Evolutionary conservation across 1,140 invertebrate genomes (phyloP), one percentile per base, ranked within the genome.

Genomic region (Chironomus tepperi): DNA sequence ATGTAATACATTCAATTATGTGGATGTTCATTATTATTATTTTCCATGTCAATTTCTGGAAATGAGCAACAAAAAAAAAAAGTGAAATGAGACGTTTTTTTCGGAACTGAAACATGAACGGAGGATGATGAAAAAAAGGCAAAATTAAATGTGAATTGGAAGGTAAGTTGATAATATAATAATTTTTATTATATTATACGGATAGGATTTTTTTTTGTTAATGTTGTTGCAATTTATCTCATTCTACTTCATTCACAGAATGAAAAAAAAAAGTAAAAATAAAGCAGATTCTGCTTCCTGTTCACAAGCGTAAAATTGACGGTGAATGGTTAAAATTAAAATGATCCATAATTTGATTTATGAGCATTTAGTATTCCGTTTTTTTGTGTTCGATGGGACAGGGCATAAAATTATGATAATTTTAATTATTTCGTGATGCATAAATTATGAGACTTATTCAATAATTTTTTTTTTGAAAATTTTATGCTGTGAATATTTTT

Each of bases 1-100:
- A 70, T 70, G 65, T 70, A 70, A 70, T 70, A 70, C 65, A 70
- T 70, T 70, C 65, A 70, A 70, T 70, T 70, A 70, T 70, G 16
- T 70, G 47, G 47, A 57, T 57, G 47, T 57, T 57, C 47, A 57
- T 57, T 57, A 57, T 57, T 57, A 57, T 57, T 57, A 57, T 57
- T 57, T 57, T 57, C 3, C 10, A 57, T 57, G 47, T 57, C 47
- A 57, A 12, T 57, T 57, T 57, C 47, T 57, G 12, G 47, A 57
- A 34, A n/a, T 57, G 47, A 57, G 47, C 47, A 57, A 5, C 43
- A 47, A 15, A 12, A 57, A n/a, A 57, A n/a, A 47, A 47, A 10
- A 2, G 15, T 47, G 1, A 1, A 1, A 15, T 47, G 1, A 2
- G 2, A 34, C 24, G 5, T 34, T 34, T 34, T 34, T 34, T 34